These are phyloP conservation scores for Pachyramphus minor DNA, from an alignment of 2,113 vertebrate species.

Conservation along the genomic window DNA sequence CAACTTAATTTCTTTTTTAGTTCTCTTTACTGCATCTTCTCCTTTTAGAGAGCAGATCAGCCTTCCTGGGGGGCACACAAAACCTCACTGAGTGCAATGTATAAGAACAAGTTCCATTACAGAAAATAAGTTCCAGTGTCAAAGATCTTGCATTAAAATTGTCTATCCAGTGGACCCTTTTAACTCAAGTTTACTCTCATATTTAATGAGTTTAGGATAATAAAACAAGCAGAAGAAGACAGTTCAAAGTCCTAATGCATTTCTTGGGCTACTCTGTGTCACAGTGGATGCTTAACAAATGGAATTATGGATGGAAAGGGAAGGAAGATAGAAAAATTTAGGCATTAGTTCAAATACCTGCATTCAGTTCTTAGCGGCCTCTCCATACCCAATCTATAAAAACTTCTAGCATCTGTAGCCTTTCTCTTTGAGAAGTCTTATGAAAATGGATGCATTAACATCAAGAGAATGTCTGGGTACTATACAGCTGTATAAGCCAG, in stretches of 20 bases:
- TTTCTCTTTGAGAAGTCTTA: not conserved
- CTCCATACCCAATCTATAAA: not conserved
- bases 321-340: not conserved
- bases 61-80: not conserved
- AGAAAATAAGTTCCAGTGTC: not conserved
- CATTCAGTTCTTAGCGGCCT: not conserved
- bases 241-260: not conserved
- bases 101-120: not conserved
- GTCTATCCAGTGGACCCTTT: not conserved
- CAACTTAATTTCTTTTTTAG: not conserved
- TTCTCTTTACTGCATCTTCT: not conserved
- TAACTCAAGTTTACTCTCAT: not conserved
- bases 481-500: not conserved
- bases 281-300: not conserved
- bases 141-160: not conserved
- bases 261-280: not conserved
- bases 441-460: not conserved
- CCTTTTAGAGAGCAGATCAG: not conserved
- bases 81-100: not conserved
- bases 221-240: not conserved
- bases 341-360: not conserved
- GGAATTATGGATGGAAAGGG: not conserved
- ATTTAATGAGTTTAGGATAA: not conserved
- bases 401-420: not conserved
- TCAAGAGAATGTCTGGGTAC: not conserved